Conservation (phyloP, 2,113 vertebrate species). For the Spheniscus mendiculus region DNA sequence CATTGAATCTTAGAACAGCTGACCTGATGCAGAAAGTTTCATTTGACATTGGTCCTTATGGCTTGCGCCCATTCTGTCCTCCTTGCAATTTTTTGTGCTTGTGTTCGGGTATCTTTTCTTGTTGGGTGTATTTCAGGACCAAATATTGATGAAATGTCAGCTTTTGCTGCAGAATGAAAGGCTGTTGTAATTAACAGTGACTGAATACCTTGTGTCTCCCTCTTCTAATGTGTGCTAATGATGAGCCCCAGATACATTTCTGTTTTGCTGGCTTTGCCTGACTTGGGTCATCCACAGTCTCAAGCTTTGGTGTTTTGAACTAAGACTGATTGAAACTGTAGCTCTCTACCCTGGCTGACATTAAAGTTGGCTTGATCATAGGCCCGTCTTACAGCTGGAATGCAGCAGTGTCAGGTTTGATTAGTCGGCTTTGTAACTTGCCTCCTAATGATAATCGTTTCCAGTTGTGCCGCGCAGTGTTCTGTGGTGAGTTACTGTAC, state of each 20-base stretch:
- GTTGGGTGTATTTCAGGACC: neutral
- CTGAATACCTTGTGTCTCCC: neutral
- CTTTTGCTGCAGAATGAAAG: neutral
- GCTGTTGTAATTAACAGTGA: neutral
- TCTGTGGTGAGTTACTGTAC: neutral
- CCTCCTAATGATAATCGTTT: neutral
- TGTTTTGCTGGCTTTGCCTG: neutral
- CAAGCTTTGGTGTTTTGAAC: neutral
- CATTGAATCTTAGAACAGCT: neutral
- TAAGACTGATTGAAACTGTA: neutral
- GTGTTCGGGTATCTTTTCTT: neutral
- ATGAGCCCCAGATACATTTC: neutral
- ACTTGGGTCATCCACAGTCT: neutral
- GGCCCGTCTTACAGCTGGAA: neutral
- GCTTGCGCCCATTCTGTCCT: neutral
- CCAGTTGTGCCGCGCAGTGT: neutral
- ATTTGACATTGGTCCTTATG: neutral
- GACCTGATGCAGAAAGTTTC: neutral
- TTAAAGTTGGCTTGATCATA: neutral
- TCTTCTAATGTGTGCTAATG: neutral
- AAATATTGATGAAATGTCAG: neutral
- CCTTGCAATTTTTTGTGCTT: neutral
- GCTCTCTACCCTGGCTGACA: neutral
- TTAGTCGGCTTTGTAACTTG: slow-evolving; percentile 1
- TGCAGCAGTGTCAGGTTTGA: neutral